Evolutionary conservation across 1,140 invertebrate species (phyloP), one percentile per base, ranked within the genome.

Genomic region (Drosophila rhopaloa): DNA sequence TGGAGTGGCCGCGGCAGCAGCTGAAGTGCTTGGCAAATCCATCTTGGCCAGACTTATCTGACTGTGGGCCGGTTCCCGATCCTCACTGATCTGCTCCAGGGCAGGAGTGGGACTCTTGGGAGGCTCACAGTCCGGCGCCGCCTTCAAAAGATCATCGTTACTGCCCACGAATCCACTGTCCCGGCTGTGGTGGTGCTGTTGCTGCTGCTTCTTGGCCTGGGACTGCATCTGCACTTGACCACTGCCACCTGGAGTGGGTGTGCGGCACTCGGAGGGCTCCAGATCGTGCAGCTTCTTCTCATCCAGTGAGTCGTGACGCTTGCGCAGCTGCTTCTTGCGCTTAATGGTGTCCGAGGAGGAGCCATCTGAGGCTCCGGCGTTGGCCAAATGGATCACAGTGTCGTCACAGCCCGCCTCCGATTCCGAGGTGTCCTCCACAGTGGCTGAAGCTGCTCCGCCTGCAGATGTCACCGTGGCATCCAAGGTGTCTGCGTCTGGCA

Each of bases 161-260:
- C 96, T 97, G 4, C 97, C 97, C 40, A 97, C 95, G 79, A 97
- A 97, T 4, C 97, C 97, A 75, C 96, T 97, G 91, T 97, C 97
- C 58, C 97, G 93, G 80, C 96, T 97, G 61, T 97, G 96, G 83
- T 97, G 96, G 44, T 86, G 82, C 86, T 91, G 90, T 13, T 86
- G 82, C 85, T 91, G 90, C 14, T 91, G 90, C 40, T 90, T 90
- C 58, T 91, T 91, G 14, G 90, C 67, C 62, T 91, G 90, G 0
- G 77, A 66, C 9, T 90, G 86, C 4, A 81, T 48, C 62, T 82
- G 78, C 1, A 71, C 53, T 9, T 58, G 44, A 48, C 54, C 35
- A 38, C 65, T 75, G 27, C 50, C 24, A 1, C 93, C 91, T 8
- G 93, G 93, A 0, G 93, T 93, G 0, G 93, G 93, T 59, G 95